Evolutionary conservation across 2,113 vertebrate genomes (phyloP).

Genomic region (Daboia siamensis): DNA sequence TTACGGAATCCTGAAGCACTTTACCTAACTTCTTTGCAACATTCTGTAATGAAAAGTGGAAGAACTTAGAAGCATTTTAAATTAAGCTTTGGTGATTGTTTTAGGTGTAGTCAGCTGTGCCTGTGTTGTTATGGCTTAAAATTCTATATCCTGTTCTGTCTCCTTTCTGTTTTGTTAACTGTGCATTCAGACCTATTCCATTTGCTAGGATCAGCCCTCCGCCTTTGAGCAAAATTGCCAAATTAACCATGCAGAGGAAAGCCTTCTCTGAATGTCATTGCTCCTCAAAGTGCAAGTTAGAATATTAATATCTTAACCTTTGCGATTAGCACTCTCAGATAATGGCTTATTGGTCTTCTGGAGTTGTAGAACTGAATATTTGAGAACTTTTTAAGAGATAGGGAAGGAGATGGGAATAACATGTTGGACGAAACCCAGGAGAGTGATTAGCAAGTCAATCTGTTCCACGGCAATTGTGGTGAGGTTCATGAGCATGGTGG

Average conservation of each 20-base stretch:
- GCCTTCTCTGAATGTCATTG: slow-evolving; percentile 39
- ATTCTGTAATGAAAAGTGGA: not conserved
- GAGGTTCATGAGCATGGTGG: slow-evolving; percentile 13
- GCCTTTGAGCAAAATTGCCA: slow-evolving; percentile 16
- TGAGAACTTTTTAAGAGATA: slow-evolving; percentile 15
- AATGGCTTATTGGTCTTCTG: slow-evolving; percentile 26
- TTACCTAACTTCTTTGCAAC: not conserved
- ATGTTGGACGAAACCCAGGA: slow-evolving; percentile 2
- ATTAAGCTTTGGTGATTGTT: not conserved
- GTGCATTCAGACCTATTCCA: not conserved
- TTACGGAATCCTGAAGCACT: not conserved
- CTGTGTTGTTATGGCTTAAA: not conserved
- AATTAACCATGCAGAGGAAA: not conserved
- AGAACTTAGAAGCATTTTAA: not conserved
- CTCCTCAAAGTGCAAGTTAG: slow-evolving; percentile 44
- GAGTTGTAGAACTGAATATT: slow-evolving; percentile 32
- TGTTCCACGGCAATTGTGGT: not conserved
- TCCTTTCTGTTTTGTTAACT: not conserved
- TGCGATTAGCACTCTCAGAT: slow-evolving; percentile 50
- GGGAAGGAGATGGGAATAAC: slow-evolving; percentile 14
- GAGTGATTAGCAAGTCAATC: slow-evolving; percentile 10
- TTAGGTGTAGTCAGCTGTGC: not conserved
- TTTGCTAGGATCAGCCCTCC: slow-evolving; percentile 29
- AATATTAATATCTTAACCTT: slow-evolving; percentile 55
- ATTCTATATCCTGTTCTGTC: not conserved